These are phyloP conservation scores for Phalanger gymnotis DNA, from an alignment of 2,797 vertebrate genomes.

Conservation along the genomic window DNA sequence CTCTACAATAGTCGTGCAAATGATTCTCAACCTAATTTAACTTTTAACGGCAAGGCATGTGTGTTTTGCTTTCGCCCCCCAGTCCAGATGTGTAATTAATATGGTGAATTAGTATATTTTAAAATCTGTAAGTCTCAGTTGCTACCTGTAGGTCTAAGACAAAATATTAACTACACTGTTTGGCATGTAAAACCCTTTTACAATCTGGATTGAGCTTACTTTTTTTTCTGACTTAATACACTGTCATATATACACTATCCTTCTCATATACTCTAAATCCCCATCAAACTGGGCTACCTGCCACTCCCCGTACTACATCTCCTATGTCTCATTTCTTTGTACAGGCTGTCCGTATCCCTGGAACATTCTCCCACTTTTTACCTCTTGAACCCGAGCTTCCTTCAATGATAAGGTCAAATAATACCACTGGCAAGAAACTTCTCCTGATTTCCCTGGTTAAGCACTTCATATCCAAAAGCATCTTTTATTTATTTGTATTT, in stretches of 20 bases:
- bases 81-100: neutral
- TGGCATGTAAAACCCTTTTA: neutral
- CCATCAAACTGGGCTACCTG: neutral
- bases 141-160: neutral
- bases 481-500: neutral
- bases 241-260: neutral
- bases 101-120: neutral
- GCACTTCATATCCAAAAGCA: neutral
- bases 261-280: neutral
- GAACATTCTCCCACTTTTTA: neutral
- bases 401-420: neutral
- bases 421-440: neutral
- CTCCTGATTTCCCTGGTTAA: neutral
- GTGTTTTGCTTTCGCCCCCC: neutral
- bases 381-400: neutral
- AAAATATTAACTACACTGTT: neutral
- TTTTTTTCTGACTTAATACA: neutral
- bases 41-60: neutral
- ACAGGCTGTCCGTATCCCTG: neutral
- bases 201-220: neutral
- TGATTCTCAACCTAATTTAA: neutral
- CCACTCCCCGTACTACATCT: neutral
- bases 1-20: neutral
- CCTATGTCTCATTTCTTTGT: neutral
- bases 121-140: neutral